Percentiles rank a stretch among this genome's conserved stretches.
Evolutionary conservation across 64 coral and sea anemone genomes (phyloP).

Genomic region (Trachythela sp.): DNA sequence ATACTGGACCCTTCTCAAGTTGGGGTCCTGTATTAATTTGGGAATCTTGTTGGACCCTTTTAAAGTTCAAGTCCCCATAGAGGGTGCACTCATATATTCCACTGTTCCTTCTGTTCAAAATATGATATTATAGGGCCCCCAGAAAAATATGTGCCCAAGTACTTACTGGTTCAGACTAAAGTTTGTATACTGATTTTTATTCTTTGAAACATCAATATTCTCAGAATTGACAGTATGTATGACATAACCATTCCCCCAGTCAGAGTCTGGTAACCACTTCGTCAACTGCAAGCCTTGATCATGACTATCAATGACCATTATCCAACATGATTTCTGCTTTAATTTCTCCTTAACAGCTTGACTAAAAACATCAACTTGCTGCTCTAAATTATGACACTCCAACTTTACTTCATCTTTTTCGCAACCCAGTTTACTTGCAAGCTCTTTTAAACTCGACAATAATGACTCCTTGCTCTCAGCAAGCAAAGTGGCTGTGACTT

Average conservation of each 20-base stretch:
- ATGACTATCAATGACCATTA: not conserved
- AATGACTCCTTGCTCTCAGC: not conserved
- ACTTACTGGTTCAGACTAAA: not conserved
- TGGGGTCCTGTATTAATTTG: too few species aligned
- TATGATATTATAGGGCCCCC: too few species aligned
- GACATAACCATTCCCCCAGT: constrained; percentile 21
- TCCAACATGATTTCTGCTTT: constrained; percentile 1
- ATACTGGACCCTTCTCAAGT: too few species aligned
- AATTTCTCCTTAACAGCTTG: not conserved
- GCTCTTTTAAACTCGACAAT: not conserved
- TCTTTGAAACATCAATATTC: not conserved
- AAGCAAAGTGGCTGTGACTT: not conserved
- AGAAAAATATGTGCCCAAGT: not conserved
- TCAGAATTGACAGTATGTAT: not conserved
- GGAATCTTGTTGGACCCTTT: too few species aligned
- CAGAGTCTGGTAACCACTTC: not conserved
- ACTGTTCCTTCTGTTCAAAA: too few species aligned
- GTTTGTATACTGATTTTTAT: not conserved
- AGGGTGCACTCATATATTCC: too few species aligned
- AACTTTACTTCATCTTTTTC: not conserved
- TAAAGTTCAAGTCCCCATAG: too few species aligned
- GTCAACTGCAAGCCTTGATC: not conserved
- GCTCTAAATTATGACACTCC: not conserved
- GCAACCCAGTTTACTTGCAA: constrained; percentile 7
- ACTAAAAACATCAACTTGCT: not conserved